Base-by-base conservation (phyloP, 2,888 invertebrate species). In the Chrysopilus asiliformis region DNA sequence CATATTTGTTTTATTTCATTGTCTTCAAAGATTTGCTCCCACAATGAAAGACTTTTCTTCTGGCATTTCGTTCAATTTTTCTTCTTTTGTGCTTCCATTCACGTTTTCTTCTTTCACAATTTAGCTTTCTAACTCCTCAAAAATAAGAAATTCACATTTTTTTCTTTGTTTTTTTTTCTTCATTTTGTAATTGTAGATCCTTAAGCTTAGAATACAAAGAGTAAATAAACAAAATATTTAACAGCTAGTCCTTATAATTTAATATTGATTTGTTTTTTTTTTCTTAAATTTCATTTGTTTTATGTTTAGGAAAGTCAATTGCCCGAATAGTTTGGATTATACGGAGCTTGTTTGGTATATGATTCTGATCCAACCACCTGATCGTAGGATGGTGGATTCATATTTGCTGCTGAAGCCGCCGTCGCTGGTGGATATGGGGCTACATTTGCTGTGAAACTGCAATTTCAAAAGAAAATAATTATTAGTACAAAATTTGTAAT, bases 341-440 rank as follows among this genome's bases (percentile, higher is more conserved):
- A 45, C 31, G 45, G 42, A 8, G 41, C 29, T 25, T 43, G 45
- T 33, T 45, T 45, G n/a, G 30, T 36, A 20, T 37, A 42, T 9
- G 38, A 14, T 15, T 37, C 40, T 9, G 25, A 19, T 19, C 38
- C 32, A 13, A 45, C 39, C 2, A 45, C 45, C 37, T 45, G 45
- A 29, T 45, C 45, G 20, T 45, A 45, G 6, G 45, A 43, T 29
- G 45, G 45, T 27, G 45, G 45, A 32, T 43, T 43, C 18, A 29
- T 31, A 20, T 34, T 35, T 8, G 24, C 22, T 31, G 32, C 12
- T 8, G 24, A 20, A 28, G 32, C 12, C 25, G 31, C 32, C 2
- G 14, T 26, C 9, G 19, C 24, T 17, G 38, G 32, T 18, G 43
- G 43, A 28, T 41, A 37, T 18, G 25, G 32, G 17, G 37, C 7